Conservation (phyloP, 2,797 vertebrate genomes). For the Pogonophryne albipinna region DNA sequence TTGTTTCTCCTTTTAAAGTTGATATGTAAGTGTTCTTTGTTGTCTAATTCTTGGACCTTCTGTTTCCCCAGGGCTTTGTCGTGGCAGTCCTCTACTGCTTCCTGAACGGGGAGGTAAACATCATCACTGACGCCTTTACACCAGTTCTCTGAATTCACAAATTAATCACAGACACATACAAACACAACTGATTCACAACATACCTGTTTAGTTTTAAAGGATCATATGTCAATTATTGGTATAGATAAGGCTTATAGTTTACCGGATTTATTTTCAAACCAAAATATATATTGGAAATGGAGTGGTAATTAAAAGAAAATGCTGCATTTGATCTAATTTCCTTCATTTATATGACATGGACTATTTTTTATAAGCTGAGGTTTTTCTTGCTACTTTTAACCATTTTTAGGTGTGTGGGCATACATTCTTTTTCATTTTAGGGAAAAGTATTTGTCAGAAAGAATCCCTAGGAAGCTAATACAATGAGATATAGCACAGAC, state of each 20-base stretch:
- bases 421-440: background rate
- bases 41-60: slow-evolving; percentile 70
- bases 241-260: background rate
- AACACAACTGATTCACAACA: background rate
- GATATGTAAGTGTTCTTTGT: background rate
- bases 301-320: too few relatives aligned
- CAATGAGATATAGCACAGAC: slow-evolving; percentile 78
- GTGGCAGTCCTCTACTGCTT: slow-evolving; percentile 98
- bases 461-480: background rate
- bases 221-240: background rate
- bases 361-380: background rate
- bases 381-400: background rate
- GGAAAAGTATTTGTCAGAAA: background rate
- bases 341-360: background rate
- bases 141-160: background rate
- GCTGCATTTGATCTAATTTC: background rate
- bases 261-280: too few relatives aligned
- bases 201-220: background rate
- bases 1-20: background rate
- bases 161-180: background rate
- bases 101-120: slow-evolving; percentile 94
- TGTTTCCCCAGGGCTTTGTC: slow-evolving; percentile 90
- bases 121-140: slow-evolving; percentile 32
- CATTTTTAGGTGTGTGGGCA: background rate
- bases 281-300: too few relatives aligned